A percentile compares a stretch with the other conserved stretches of the same genome.
Conservation (phyloP, 2,113 vertebrate species). For the Caretta caretta region DNA sequence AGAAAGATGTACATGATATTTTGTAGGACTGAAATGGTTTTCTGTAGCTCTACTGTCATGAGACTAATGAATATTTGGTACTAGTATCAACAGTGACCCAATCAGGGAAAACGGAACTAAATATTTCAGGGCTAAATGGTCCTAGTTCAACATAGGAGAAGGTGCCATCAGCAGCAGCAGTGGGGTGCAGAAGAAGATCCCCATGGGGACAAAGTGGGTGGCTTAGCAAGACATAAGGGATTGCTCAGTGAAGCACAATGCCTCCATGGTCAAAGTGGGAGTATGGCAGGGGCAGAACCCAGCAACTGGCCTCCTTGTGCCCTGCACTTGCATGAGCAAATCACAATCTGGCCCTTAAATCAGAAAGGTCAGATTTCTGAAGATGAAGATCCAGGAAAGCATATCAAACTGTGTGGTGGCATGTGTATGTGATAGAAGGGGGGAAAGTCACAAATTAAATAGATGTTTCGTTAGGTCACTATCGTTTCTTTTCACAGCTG, state of each 20-base stretch:
- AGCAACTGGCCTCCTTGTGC: not conserved
- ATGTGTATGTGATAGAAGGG: too few relatives aligned
- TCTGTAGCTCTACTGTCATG: accelerated
- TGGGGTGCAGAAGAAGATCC: too few relatives aligned
- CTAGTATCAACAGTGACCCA: not conserved
- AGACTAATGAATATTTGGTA: accelerated
- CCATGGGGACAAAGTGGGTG: too few relatives aligned
- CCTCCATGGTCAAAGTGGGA: not conserved
- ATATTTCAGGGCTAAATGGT: not conserved
- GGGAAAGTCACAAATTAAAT: not conserved
- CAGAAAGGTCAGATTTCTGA: not conserved
- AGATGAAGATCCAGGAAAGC: too few relatives aligned
- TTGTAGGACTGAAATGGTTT: not conserved
- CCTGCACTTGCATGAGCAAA: not conserved
- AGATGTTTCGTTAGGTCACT: not conserved
- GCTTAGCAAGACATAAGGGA: not conserved
- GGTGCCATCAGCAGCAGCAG: not conserved
- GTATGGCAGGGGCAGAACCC: not conserved
- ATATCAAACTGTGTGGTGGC: too few relatives aligned
- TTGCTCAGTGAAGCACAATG: not conserved
- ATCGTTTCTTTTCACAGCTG: not conserved
- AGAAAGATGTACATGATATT: not conserved
- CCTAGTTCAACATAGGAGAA: not conserved
- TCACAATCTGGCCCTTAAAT: not conserved
- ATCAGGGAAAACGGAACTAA: not conserved